Conservation (phyloP, 2,797 vertebrate genomes). For the Ispidina lecontei region DNA sequence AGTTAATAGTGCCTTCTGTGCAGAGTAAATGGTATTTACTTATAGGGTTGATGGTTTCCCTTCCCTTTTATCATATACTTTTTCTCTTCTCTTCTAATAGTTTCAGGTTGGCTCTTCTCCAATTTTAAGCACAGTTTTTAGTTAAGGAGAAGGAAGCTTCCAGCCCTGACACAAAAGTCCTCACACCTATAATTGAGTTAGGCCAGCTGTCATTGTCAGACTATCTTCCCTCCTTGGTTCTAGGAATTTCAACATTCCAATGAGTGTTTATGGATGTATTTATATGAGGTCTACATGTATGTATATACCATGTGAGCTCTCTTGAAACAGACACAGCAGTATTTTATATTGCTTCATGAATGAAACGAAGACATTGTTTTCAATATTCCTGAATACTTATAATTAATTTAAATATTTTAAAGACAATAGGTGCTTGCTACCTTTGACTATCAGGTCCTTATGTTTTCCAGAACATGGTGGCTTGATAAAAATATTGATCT, state of each 20-base stretch:
- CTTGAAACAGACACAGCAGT: neutral
- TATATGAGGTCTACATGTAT: rapidly evolving
- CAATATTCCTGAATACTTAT: neutral
- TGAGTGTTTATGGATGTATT: neutral
- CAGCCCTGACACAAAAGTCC: neutral
- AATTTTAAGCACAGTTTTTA: neutral
- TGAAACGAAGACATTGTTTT: neutral
- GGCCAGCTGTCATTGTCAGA: conserved; percentile 3
- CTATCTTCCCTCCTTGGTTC: neutral
- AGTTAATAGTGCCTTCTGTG: neutral
- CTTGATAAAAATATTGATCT: neutral
- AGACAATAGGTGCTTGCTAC: neutral
- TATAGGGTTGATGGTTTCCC: neutral
- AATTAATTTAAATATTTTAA: neutral
- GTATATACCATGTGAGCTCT: neutral
- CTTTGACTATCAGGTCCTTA: neutral
- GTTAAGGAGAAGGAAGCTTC: conserved; percentile 4
- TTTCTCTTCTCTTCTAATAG: neutral
- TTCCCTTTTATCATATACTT: neutral
- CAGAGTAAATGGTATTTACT: neutral
- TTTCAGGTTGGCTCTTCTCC: neutral
- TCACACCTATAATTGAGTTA: neutral
- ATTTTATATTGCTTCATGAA: neutral
- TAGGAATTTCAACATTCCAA: neutral
- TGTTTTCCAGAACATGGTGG: neutral